Evolutionary conservation across 2,797 vertebrate species (phyloP).

Genomic region (Manis crassicaudata): DNA sequence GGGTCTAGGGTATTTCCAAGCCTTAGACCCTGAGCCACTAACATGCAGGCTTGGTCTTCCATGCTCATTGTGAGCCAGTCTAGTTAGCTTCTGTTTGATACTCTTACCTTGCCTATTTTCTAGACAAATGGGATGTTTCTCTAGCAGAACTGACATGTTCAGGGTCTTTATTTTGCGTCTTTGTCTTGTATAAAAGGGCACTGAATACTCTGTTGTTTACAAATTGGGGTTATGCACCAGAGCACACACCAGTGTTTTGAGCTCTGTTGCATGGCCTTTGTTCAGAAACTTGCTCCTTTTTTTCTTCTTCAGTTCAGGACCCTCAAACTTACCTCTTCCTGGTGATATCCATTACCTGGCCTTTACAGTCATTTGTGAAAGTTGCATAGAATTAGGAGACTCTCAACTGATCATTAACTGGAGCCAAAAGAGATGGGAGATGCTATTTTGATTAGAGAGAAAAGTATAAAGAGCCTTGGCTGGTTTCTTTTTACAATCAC

Average conservation of each 20-base stretch:
- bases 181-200: conserved; percentile 63
- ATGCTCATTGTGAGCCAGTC: neutral
- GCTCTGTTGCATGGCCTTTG: conserved; percentile 48
- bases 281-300: conserved; percentile 7
- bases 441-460: neutral
- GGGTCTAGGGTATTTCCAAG: neutral
- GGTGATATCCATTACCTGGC: neutral
- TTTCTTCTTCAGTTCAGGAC: neutral
- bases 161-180: conserved; percentile 60
- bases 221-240: conserved; percentile 69
- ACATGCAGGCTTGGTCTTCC: neutral
- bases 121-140: conserved; percentile 63
- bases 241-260: neutral
- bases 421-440: conserved; percentile 4
- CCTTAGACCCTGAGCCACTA: neutral
- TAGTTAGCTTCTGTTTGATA: conserved; percentile 47
- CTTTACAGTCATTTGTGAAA: neutral
- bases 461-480: neutral
- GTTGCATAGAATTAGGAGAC: neutral
- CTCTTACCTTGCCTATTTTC: conserved; percentile 70
- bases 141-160: conserved; percentile 35
- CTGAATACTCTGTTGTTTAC: conserved; percentile 66
- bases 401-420: neutral
- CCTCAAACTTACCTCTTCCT: neutral
- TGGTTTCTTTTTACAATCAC: neutral